Conservation (phyloP, 1,140 invertebrate species). For the Cyclina sinensis region DNA sequence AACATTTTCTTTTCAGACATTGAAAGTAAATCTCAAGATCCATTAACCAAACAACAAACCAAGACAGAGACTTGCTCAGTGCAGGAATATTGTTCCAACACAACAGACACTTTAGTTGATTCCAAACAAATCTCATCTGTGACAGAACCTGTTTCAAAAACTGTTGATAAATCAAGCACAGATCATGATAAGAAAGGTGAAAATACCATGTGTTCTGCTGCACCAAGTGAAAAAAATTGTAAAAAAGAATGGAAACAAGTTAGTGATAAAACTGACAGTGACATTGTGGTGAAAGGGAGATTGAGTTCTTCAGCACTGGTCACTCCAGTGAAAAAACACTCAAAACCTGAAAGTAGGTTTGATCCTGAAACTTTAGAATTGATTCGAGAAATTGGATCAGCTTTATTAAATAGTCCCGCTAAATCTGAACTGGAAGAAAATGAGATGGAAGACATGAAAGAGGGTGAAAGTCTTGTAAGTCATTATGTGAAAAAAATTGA, state of each 20-base stretch:
- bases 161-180: constrained; percentile 6
- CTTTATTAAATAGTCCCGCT: constrained; percentile 77
- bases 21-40: constrained; percentile 39
- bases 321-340: constrained; percentile 32
- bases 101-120: background rate
- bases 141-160: background rate
- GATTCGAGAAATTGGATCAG: constrained; percentile 81
- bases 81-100: background rate
- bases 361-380: constrained; percentile 77
- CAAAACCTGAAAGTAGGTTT: constrained; percentile 41
- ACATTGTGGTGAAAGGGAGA: background rate
- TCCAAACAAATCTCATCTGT: background rate
- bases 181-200: background rate
- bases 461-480: constrained; percentile 72
- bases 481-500: constrained; percentile 81
- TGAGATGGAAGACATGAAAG: constrained; percentile 58
- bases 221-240: background rate
- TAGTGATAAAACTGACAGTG: background rate
- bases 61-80: background rate
- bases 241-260: background rate
- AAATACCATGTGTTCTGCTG: background rate
- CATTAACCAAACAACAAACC: background rate
- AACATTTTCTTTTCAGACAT: constrained; percentile 36
- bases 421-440: constrained; percentile 67
- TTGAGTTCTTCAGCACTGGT: background rate